These are phyloP conservation scores for Antheraea yamamai DNA, from an alignment of 2,888 invertebrate genomes.

Conservation along the genomic window DNA sequence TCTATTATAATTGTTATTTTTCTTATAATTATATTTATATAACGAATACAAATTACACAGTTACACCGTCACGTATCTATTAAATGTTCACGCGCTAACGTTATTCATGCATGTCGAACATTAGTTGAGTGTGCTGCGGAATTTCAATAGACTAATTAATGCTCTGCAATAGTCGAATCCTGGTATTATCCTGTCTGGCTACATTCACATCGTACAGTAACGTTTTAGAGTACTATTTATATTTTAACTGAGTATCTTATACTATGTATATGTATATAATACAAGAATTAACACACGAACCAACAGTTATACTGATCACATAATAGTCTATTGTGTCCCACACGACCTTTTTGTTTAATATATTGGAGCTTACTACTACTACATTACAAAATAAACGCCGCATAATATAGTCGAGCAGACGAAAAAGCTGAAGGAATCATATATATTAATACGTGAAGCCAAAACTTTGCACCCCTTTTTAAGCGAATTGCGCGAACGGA, in stretches of 20 bases:
- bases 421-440: neutral
- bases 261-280: too few relatives aligned
- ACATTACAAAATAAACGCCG: neutral
- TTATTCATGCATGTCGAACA: constrained; percentile 10
- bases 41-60: neutral
- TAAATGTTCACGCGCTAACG: neutral
- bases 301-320: too few relatives aligned
- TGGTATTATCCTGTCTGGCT: constrained; percentile 13
- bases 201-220: constrained; percentile 13
- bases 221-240: neutral
- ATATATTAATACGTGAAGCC: too few relatives aligned
- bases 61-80: constrained; percentile 14
- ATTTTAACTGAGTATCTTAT: neutral
- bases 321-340: too few relatives aligned
- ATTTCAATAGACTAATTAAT: constrained; percentile 29
- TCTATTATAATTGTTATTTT: neutral
- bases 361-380: too few relatives aligned
- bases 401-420: neutral
- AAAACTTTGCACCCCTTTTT: too few relatives aligned
- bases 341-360: too few relatives aligned
- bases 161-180: constrained; percentile 16
- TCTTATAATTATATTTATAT: neutral
- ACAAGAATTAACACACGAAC: too few relatives aligned
- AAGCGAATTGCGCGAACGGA: too few relatives aligned
- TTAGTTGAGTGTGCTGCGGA: constrained; percentile 25